Conservation (phyloP, 1,140 invertebrate genomes). For the Daktulosphaira vitifoliae region DNA sequence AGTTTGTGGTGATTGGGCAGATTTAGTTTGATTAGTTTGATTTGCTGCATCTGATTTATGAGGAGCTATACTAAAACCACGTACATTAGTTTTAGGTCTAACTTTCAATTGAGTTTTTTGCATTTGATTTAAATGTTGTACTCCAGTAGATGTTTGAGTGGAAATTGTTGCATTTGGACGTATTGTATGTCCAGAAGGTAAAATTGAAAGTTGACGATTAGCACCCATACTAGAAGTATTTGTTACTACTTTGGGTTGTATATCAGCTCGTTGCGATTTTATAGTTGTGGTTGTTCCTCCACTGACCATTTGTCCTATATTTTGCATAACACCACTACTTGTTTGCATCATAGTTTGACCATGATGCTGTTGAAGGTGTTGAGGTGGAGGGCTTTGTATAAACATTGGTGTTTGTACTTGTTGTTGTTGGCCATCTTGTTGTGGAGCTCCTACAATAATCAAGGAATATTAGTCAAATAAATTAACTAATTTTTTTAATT, state of each 20-base stretch:
- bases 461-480: too few relatives aligned
- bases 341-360: slow-evolving; percentile 44
- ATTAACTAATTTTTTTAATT: not conserved
- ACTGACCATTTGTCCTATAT: slow-evolving; percentile 31
- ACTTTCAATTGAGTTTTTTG: slow-evolving; percentile 37
- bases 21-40: slow-evolving; percentile 49
- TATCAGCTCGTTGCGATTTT: slow-evolving; percentile 37
- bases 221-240: slow-evolving; percentile 28
- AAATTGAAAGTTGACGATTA: slow-evolving; percentile 40
- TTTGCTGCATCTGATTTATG: slow-evolving; percentile 61
- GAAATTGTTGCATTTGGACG: slow-evolving; percentile 66
- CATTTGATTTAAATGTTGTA: slow-evolving; percentile 37
- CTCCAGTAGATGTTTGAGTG: slow-evolving; percentile 61
- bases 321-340: slow-evolving; percentile 33
- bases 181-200: slow-evolving; percentile 45
- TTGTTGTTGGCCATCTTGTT: slow-evolving; percentile 57
- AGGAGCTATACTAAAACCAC: slow-evolving; percentile 46
- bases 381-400: slow-evolving; percentile 67
- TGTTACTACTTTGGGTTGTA: slow-evolving; percentile 38
- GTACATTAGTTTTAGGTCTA: slow-evolving; percentile 34
- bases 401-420: slow-evolving; percentile 53
- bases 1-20: slow-evolving; percentile 9
- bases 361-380: slow-evolving; percentile 51
- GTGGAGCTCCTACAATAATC: slow-evolving; percentile 40
- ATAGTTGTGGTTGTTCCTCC: slow-evolving; percentile 24